Conservation (phyloP, 1,140 invertebrate genomes). For the Uloborus diversus region DNA sequence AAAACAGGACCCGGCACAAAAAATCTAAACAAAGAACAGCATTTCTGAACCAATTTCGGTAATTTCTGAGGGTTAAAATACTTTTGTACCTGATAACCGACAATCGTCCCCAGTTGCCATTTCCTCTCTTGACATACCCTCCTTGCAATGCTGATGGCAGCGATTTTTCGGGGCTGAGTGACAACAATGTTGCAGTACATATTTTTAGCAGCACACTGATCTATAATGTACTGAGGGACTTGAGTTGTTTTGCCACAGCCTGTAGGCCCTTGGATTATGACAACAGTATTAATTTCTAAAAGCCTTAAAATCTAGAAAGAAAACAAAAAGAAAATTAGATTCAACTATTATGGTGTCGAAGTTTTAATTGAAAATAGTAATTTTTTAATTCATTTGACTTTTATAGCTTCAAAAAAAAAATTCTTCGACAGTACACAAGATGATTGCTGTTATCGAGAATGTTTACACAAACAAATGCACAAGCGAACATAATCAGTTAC, state of each 20-base stretch:
- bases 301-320: slow-evolving; percentile 74
- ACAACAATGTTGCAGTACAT: slow-evolving; percentile 83
- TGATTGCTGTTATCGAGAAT: neutral
- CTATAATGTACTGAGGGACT: slow-evolving; percentile 93
- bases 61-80: too few species aligned
- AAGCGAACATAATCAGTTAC: neutral
- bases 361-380: neutral
- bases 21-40: too few species aligned
- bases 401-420: neutral
- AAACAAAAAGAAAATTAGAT: neutral
- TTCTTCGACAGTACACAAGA: neutral
- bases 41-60: too few species aligned
- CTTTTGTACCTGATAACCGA: slow-evolving; percentile 85
- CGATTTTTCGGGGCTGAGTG: slow-evolving; percentile 83
- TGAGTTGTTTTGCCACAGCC: slow-evolving; percentile 87
- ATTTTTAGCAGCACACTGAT: slow-evolving; percentile 74
- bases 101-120: slow-evolving; percentile 78
- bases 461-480: neutral
- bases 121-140: slow-evolving; percentile 80
- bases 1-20: too few species aligned
- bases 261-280: slow-evolving; percentile 91
- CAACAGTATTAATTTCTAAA: slow-evolving; percentile 85
- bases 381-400: neutral
- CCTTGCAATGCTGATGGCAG: slow-evolving; percentile 82
- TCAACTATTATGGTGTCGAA: neutral